These are phyloP conservation scores for Rhopalosiphum padi DNA, from an alignment of 1,140 invertebrate species.

Conservation along the genomic window DNA sequence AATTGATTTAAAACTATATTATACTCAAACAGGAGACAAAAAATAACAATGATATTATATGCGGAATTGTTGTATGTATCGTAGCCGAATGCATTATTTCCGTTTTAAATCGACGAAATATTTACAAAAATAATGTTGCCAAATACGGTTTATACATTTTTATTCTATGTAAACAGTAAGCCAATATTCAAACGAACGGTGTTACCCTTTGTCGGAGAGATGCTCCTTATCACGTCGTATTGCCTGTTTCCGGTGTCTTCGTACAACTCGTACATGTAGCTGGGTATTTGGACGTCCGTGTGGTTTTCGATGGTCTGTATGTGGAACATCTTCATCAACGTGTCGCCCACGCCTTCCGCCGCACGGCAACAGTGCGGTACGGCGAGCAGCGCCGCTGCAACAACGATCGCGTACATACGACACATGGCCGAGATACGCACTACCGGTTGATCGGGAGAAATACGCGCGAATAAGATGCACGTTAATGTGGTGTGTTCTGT, in stretches of 20 bases:
- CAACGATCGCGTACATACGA: neutral
- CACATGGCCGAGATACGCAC: neutral
- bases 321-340: neutral
- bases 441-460: neutral
- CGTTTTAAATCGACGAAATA: too few species aligned
- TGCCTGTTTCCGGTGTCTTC: neutral
- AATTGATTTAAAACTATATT: too few species aligned
- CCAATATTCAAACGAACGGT: too few species aligned
- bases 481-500: neutral
- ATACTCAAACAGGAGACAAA: too few species aligned
- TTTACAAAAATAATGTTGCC: too few species aligned
- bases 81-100: too few species aligned
- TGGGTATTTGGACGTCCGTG: neutral
- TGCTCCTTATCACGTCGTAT: conserved; percentile 44
- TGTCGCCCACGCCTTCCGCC: neutral
- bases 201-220: conserved; percentile 18
- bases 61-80: too few species aligned
- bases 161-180: too few species aligned
- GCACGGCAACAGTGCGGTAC: neutral
- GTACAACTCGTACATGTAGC: conserved; percentile 44
- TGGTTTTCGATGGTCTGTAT: neutral
- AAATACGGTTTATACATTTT: too few species aligned
- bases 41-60: too few species aligned
- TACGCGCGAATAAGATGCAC: neutral
- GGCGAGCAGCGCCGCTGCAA: neutral